Conservation (phyloP, 1,140 invertebrate species). For the Aphelenchoides fujianensis region DNA sequence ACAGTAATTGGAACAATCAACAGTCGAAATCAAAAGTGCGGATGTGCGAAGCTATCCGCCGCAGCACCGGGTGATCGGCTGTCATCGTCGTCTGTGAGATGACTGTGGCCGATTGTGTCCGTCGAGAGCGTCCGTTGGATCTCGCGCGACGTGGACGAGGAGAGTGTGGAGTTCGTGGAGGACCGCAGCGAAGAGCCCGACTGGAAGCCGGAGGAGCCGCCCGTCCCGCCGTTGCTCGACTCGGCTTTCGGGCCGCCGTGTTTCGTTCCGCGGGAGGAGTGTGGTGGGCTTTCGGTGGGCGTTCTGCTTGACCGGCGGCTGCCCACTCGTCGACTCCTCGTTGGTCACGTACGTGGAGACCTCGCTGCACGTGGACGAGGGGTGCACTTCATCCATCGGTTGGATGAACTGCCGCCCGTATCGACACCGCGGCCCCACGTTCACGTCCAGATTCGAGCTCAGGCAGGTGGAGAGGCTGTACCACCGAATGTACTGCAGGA, state of each 20-base stretch:
- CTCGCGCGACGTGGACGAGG: not conserved
- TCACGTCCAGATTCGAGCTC: slow-evolving; percentile 46
- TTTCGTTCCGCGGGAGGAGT: not conserved
- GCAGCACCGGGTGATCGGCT: slow-evolving; percentile 3
- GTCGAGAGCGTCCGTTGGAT: slow-evolving; percentile 14
- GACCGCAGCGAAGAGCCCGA: not conserved
- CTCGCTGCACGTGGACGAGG: slow-evolving; percentile 4
- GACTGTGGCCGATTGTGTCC: slow-evolving; percentile 12
- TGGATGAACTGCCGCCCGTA: not conserved
- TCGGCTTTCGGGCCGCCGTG: not conserved
- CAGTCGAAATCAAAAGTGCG: not conserved
- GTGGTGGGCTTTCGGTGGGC: not conserved
- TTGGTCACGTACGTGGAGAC: not conserved
- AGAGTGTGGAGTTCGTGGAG: slow-evolving; percentile 5
- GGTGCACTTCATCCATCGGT: slow-evolving; percentile 13
- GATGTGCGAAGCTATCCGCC: not conserved
- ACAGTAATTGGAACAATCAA: slow-evolving; percentile 2
- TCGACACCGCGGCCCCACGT: slow-evolving; percentile 47
- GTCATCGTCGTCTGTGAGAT: slow-evolving; percentile 12
- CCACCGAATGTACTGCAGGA: slow-evolving; percentile 55
- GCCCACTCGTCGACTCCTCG: not conserved
- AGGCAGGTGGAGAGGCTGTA: slow-evolving; percentile 57
- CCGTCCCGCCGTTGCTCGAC: not conserved
- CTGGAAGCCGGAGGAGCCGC: not conserved
- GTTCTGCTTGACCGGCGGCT: not conserved